A percentile compares a stretch with the other conserved stretches of the same genome.
Evolutionary conservation across 2,888 invertebrate genomes (phyloP).

Genomic region (Esperia sulphurella): DNA sequence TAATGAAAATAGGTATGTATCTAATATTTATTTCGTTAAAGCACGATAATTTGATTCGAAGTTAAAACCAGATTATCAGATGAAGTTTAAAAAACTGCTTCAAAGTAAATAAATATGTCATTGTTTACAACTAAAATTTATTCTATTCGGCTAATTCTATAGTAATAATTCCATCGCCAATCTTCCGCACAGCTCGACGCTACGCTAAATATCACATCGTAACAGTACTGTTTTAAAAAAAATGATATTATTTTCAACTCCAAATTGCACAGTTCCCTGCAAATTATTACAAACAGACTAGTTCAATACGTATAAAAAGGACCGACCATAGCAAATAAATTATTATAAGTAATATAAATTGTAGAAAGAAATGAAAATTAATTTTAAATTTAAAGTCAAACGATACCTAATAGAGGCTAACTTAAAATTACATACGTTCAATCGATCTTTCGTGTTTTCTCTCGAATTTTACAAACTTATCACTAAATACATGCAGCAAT

Average conservation of each 20-base stretch:
- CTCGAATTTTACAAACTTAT: slow-evolving; percentile 29
- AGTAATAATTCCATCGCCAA: too few relatives aligned
- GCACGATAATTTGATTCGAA: too few relatives aligned
- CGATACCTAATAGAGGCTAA: slow-evolving; percentile 28
- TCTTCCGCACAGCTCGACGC: too few relatives aligned
- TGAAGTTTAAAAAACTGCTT: too few relatives aligned
- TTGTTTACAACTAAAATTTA: too few relatives aligned
- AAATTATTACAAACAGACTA: slow-evolving; percentile 12
- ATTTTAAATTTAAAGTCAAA: slow-evolving; percentile 18
- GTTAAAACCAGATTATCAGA: too few relatives aligned
- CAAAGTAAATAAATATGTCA: too few relatives aligned
- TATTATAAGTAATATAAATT: slow-evolving; percentile 20
- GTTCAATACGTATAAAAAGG: slow-evolving; percentile 42
- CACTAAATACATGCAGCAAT: slow-evolving; percentile 22
- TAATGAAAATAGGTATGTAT: too few relatives aligned
- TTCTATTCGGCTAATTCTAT: slow-evolving; percentile 1
- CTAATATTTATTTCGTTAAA: too few relatives aligned
- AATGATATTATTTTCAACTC: neutral
- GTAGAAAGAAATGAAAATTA: slow-evolving; percentile 35
- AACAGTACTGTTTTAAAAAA: slow-evolving; percentile 20
- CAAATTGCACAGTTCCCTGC: slow-evolving; percentile 11
- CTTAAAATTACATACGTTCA: slow-evolving; percentile 27
- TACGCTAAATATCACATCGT: slow-evolving; percentile 42
- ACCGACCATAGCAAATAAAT: slow-evolving; percentile 22
- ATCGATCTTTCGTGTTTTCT: slow-evolving; percentile 35